Percentiles rank a stretch among this genome's conserved stretches.
Conservation (phyloP, 2,797 vertebrate species). For the Halcyon smyrnensis region DNA sequence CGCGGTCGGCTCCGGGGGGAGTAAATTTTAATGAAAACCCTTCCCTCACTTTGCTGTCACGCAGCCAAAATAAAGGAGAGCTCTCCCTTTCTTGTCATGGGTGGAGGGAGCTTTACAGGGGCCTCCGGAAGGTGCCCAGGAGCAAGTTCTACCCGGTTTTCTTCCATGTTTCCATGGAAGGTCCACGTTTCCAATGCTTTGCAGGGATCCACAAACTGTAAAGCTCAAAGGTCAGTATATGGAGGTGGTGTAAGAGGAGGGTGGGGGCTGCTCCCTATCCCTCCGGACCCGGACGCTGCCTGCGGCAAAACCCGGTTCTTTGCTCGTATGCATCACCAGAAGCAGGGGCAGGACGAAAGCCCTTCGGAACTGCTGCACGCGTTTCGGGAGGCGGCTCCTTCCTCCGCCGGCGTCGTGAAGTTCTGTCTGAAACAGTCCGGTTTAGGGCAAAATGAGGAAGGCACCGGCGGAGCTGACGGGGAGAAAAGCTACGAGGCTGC, state of each 20-base stretch:
- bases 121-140: rapidly evolving
- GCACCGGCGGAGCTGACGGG: rapidly evolving
- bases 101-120: neutral
- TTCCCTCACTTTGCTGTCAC: neutral
- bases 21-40: neutral
- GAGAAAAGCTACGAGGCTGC: rapidly evolving
- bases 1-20: neutral
- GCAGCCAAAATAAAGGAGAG: neutral
- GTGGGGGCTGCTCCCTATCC: rapidly evolving
- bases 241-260: rapidly evolving
- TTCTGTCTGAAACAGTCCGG: rapidly evolving
- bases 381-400: rapidly evolving
- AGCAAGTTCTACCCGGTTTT: neutral
- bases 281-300: rapidly evolving
- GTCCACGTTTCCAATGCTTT: rapidly evolving
- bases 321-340: rapidly evolving
- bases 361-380: rapidly evolving
- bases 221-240: rapidly evolving
- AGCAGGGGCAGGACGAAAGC: rapidly evolving
- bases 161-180: rapidly evolving
- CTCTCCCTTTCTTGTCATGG: rapidly evolving
- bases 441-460: neutral
- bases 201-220: rapidly evolving
- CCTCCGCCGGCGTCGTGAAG: rapidly evolving
- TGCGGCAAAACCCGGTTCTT: rapidly evolving